Evolutionary conservation across 2,888 invertebrate species (phyloP).

Genomic region (Pomacea canaliculata): DNA sequence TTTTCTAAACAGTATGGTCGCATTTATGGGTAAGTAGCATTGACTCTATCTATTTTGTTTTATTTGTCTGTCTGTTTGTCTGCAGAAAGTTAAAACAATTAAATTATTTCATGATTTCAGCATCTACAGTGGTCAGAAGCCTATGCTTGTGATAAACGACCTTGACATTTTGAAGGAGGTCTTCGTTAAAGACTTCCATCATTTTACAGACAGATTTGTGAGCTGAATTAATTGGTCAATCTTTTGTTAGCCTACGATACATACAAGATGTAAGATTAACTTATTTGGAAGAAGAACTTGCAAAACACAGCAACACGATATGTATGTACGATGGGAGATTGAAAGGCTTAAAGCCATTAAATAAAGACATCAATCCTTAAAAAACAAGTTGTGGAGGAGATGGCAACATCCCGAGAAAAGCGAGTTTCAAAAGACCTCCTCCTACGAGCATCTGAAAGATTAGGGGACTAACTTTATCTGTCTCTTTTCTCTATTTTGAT

Average conservation of each 20-base stretch:
- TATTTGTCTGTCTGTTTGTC: no score
- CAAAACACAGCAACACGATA: background rate
- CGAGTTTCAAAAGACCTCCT: no score
- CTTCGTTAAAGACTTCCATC: slow-evolving; percentile 11
- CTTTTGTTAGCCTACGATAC: no score
- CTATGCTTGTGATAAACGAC: slow-evolving; percentile 11
- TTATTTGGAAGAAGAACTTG: no score
- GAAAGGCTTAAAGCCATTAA: background rate
- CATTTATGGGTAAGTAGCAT: background rate
- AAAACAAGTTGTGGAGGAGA: no score
- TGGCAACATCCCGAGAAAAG: no score
- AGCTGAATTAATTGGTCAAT: background rate
- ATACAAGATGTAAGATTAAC: no score
- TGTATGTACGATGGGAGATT: background rate
- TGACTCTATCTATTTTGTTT: background rate
- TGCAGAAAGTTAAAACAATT: no score
- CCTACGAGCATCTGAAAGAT: no score
- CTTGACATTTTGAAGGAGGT: slow-evolving; percentile 9
- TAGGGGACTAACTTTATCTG: no score
- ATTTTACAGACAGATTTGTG: slow-evolving; percentile 9
- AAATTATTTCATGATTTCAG: background rate
- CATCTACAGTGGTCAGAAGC: slow-evolving; percentile 5
- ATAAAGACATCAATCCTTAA: no score
- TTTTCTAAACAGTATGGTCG: slow-evolving; percentile 7
- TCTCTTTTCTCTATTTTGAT: background rate